These are phyloP conservation scores for Empis livida DNA, from an alignment of 2,888 invertebrate species.

Conservation along the genomic window DNA sequence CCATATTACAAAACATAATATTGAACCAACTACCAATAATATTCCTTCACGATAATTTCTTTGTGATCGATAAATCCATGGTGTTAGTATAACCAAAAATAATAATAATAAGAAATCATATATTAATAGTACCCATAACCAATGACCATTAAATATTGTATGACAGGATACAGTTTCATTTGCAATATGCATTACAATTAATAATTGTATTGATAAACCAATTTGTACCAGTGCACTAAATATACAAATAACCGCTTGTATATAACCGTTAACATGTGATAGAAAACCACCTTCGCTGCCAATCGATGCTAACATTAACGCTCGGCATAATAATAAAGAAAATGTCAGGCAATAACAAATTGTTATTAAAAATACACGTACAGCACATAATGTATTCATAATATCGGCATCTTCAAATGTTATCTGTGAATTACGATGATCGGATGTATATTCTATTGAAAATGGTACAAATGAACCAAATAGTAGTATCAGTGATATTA, in stretches of 20 bases:
- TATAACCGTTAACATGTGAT: slow-evolving; percentile 55
- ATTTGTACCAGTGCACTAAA: slow-evolving; percentile 50
- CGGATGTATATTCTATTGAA: slow-evolving; percentile 36
- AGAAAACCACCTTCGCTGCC: slow-evolving; percentile 52
- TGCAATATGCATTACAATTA: slow-evolving; percentile 35
- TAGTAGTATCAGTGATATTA: slow-evolving; percentile 38
- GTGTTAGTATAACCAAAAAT: slow-evolving; percentile 43
- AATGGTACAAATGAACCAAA: slow-evolving; percentile 41
- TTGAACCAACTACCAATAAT: slow-evolving; percentile 41
- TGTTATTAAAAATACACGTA: slow-evolving; percentile 44
- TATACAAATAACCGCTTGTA: slow-evolving; percentile 49
- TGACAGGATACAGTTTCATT: slow-evolving; percentile 38
- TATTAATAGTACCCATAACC: slow-evolving; percentile 40
- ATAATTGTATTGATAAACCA: slow-evolving; percentile 39
- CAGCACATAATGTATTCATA: slow-evolving; percentile 39
- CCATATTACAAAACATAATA: slow-evolving; percentile 45
- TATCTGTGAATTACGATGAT: slow-evolving; percentile 30
- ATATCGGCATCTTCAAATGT: slow-evolving; percentile 31
- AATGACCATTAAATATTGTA: slow-evolving; percentile 37
- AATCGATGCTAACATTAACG: slow-evolving; percentile 51
- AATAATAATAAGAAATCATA: slow-evolving; percentile 50
- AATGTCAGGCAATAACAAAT: slow-evolving; percentile 49
- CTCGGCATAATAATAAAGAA: slow-evolving; percentile 49
- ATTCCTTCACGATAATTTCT: slow-evolving; percentile 56
- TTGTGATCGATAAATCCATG: slow-evolving; percentile 48